These are phyloP conservation scores for Megastigmus dorsalis DNA, from an alignment of 2,888 invertebrate genomes.

Conservation along the genomic window DNA sequence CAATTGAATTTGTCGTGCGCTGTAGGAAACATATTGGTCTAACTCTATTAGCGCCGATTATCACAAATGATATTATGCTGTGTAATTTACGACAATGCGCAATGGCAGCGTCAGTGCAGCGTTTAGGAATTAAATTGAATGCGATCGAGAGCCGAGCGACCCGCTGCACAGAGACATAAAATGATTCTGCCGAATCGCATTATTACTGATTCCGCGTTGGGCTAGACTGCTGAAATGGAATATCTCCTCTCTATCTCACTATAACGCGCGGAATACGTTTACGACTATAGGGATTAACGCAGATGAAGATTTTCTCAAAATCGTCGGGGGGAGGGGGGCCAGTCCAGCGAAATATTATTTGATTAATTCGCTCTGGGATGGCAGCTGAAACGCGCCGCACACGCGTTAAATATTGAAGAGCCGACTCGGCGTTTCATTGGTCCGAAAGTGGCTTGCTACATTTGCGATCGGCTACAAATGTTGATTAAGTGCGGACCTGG, in stretches of 20 bases:
- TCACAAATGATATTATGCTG: constrained; percentile 1
- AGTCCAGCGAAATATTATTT: no score
- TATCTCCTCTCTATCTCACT: no score
- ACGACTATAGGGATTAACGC: not conserved
- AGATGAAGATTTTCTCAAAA: no score
- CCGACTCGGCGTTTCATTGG: no score
- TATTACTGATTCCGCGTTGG: constrained; percentile 1
- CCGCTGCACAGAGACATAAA: constrained; percentile 2
- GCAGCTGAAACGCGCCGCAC: no score
- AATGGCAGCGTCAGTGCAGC: no score
- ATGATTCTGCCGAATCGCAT: constrained; percentile 19
- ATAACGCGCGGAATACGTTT: constrained; percentile 24
- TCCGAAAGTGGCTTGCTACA: no score
- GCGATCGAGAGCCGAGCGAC: constrained; percentile 7
- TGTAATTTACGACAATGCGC: constrained; percentile 32
- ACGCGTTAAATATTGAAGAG: no score
- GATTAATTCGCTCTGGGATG: no score
- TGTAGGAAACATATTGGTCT: not conserved
- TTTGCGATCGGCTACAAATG: no score
- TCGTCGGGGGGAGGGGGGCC: no score
- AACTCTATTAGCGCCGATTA: constrained; percentile 38
- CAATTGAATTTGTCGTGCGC: constrained; percentile 19
- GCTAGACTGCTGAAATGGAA: not conserved
- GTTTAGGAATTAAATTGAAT: constrained; percentile 36
- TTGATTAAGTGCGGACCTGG: no score